Conservation (phyloP, 2,888 invertebrate species). For the Agrochola circellaris region DNA sequence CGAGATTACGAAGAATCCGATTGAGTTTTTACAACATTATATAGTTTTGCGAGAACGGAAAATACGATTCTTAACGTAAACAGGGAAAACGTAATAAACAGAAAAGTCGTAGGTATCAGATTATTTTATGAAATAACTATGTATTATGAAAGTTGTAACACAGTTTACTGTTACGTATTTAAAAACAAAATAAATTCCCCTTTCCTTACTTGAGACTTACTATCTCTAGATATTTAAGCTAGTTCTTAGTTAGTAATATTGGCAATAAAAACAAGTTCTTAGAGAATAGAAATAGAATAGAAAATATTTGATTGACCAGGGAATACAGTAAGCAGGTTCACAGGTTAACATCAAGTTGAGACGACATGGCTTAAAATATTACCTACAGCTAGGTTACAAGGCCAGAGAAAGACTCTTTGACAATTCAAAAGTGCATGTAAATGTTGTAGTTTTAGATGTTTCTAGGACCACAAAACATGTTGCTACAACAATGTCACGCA, state of each 20-base stretch:
- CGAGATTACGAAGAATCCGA: slow-evolving; percentile 45
- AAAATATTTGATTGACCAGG: no score
- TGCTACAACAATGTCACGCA: not conserved
- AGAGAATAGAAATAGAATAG: no score
- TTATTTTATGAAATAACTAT: not conserved
- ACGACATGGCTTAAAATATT: no score
- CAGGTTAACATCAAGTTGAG: no score
- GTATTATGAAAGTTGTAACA: not conserved
- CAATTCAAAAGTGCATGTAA: not conserved
- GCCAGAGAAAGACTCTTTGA: not conserved
- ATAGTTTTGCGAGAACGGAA: slow-evolving; percentile 32
- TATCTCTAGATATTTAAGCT: not conserved
- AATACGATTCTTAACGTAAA: slow-evolving; percentile 4
- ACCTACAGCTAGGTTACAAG: no score
- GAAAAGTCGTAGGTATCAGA: not conserved
- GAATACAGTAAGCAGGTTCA: no score
- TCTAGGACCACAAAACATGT: not conserved
- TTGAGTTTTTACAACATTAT: slow-evolving; percentile 48
- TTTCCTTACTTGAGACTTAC: not conserved
- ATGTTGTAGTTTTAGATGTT: not conserved
- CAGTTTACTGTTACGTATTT: not conserved
- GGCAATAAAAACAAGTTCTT: no score
- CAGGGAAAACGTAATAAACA: slow-evolving; percentile 1
- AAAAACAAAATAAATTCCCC: not conserved
- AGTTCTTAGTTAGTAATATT: not conserved